phyloP scores from a whole-genome alignment of 2,888 invertebrate genomes.

The Hartigia nigra region DNA sequence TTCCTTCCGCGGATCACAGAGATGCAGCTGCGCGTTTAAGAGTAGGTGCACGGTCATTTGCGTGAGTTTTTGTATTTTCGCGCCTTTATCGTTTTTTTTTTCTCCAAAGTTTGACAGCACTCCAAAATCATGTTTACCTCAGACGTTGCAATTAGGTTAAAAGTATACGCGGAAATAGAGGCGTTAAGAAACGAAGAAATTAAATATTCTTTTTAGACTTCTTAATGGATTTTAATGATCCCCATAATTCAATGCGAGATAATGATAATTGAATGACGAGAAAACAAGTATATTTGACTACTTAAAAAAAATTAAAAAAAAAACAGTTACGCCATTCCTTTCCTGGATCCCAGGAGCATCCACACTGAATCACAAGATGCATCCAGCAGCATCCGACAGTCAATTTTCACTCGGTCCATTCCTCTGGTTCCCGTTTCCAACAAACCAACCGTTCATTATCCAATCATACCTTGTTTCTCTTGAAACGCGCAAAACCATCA shows the following conservation, averaged over 20 bases:
- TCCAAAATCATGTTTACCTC: background rate
- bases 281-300: too few relatives aligned
- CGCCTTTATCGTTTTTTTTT: background rate
- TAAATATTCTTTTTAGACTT: background rate
- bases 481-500: slow-evolving; percentile 3
- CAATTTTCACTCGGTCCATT: background rate
- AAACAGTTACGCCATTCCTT: background rate
- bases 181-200: background rate
- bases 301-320: background rate
- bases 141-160: background rate
- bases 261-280: too few relatives aligned
- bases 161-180: background rate
- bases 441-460: too few relatives aligned
- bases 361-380: background rate
- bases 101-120: background rate
- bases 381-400: background rate
- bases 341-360: background rate
- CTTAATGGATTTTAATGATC: background rate
- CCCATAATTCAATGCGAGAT: background rate
- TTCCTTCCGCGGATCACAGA: background rate
- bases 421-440: too few relatives aligned
- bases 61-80: background rate
- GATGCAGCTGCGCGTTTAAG: background rate
- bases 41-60: background rate
- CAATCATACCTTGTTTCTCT: background rate